Conservation (phyloP, 1,140 invertebrate genomes). For the Drosophila kikkawai region DNA sequence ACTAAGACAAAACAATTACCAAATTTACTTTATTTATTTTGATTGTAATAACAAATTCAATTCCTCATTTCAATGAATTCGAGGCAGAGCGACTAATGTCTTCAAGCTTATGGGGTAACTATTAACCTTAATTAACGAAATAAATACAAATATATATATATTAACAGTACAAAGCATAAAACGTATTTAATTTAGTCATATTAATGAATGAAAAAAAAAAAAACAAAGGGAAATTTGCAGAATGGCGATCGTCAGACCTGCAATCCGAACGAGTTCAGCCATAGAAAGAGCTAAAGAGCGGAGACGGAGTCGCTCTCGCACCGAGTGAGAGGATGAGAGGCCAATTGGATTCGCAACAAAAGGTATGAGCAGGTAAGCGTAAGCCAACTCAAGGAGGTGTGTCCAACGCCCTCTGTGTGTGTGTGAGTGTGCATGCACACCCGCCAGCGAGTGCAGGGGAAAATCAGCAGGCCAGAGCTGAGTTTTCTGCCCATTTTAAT, state of each 20-base stretch:
- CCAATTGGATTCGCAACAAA: conserved; percentile 71
- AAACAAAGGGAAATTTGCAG: conserved; percentile 15
- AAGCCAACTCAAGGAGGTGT: conserved; percentile 68
- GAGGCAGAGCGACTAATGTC: no score
- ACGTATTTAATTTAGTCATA: background rate
- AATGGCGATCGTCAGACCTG: conserved; percentile 61
- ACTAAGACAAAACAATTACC: no score
- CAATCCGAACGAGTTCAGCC: conserved; percentile 1
- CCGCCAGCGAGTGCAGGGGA: conserved; percentile 5
- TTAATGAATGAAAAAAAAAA: background rate
- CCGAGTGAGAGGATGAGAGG: conserved; percentile 29
- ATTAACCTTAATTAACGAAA: background rate
- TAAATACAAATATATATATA: background rate
- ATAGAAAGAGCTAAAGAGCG: conserved; percentile 13
- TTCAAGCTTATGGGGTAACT: no score
- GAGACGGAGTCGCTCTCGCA: background rate
- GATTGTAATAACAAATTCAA: no score
- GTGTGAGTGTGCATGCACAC: conserved; percentile 7
- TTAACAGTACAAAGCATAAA: background rate
- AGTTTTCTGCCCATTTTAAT: conserved; percentile 65
- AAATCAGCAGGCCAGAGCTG: conserved; percentile 8
- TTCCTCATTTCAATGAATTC: no score
- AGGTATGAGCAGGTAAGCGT: conserved; percentile 73
- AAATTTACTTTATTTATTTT: no score
- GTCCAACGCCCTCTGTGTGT: conserved; percentile 54